Conservation (phyloP, 2,888 invertebrate species). For the Polietes domitor region DNA sequence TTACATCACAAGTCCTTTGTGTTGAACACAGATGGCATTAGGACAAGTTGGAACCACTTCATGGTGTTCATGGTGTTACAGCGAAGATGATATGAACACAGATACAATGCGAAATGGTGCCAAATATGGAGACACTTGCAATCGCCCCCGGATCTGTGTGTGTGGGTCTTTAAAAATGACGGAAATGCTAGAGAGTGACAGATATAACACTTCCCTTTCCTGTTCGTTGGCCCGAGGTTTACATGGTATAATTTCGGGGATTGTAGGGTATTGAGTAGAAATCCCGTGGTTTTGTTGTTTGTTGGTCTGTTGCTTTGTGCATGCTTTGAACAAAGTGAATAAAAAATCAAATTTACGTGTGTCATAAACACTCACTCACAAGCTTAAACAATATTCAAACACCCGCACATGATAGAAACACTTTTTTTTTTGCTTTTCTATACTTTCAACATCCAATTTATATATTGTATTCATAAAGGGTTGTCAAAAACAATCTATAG, state of each 20-base stretch:
- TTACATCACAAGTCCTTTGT: background rate
- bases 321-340: background rate
- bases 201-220: slow-evolving; percentile 1
- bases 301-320: background rate
- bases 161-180: background rate
- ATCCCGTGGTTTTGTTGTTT: background rate
- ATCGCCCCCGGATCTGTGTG: background rate
- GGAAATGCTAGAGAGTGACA: background rate
- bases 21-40: background rate
- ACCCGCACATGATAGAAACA: background rate
- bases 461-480: too few species aligned
- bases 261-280: background rate
- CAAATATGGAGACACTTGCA: background rate
- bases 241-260: background rate
- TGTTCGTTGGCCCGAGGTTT: background rate
- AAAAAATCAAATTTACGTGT: background rate
- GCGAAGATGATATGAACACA: background rate
- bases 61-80: background rate
- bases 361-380: background rate
- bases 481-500: too few species aligned
- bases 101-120: background rate
- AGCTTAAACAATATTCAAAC: background rate
- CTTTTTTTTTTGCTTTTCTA: background rate
- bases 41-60: background rate
- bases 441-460: background rate